These are phyloP conservation scores for Mormoops blainvillei DNA, from an alignment of 2,113 vertebrate species.

Conservation along the genomic window DNA sequence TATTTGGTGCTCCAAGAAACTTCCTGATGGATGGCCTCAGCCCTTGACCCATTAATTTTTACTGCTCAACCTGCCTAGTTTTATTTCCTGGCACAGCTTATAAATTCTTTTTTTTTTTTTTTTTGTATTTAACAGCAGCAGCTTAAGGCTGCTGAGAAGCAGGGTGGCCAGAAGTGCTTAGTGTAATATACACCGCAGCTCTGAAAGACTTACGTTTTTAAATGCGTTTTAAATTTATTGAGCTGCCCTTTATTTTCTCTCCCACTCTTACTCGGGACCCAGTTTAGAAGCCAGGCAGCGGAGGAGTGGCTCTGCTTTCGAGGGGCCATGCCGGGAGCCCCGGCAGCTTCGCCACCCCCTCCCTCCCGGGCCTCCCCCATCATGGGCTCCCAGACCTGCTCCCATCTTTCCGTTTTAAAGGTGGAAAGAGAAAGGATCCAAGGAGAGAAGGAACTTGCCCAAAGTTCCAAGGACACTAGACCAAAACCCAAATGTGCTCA, in stretches of 20 bases:
- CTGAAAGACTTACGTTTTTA: background rate
- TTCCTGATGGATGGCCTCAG: background rate
- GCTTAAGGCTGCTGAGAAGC: background rate
- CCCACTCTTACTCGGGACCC: background rate
- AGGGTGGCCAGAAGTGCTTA: background rate
- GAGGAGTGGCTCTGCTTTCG: background rate
- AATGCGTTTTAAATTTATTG: background rate
- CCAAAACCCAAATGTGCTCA: background rate
- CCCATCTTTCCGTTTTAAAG: background rate
- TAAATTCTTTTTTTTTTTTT: background rate
- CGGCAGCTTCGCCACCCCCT: background rate
- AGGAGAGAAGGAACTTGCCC: background rate
- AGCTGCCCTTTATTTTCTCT: background rate
- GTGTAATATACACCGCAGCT: background rate
- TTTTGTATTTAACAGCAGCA: background rate
- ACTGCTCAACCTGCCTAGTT: background rate
- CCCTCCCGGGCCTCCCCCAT: background rate
- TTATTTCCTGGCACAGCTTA: background rate
- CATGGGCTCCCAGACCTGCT: background rate
- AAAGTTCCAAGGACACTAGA: background rate
- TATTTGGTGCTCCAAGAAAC: background rate
- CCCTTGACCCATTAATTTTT: background rate
- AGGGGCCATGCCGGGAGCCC: background rate
- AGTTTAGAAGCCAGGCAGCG: background rate
- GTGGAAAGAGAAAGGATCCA: background rate